Conservation (phyloP, 30 jellyfish, hydroid and myxozoan species). For the Mastigias papua region DNA sequence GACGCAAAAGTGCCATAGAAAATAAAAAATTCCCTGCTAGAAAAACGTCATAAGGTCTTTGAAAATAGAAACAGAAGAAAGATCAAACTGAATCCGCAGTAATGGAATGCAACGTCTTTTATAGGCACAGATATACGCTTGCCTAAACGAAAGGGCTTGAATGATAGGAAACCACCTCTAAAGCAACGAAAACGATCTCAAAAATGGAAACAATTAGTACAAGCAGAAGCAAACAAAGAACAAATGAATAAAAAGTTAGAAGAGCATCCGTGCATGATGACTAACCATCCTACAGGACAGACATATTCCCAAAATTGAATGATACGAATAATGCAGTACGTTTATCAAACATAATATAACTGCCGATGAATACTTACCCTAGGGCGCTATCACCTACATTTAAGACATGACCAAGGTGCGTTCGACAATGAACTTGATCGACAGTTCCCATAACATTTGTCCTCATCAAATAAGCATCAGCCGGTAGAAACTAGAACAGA, state of each 20-base stretch:
- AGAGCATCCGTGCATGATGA: too few relatives aligned
- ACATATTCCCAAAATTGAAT: too few relatives aligned
- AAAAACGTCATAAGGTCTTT: neutral
- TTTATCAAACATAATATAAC: too few relatives aligned
- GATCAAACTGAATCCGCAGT: neutral
- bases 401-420: slow-evolving; percentile 97
- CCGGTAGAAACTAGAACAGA: slow-evolving; percentile 81
- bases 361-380: slow-evolving; percentile 72
- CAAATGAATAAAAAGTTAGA: too few relatives aligned
- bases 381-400: slow-evolving; percentile 91
- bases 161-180: neutral
- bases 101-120: neutral
- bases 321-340: too few relatives aligned
- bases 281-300: too few relatives aligned
- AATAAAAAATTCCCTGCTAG: neutral
- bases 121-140: neutral
- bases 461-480: slow-evolving; percentile 94
- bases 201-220: too few relatives aligned
- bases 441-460: slow-evolving; percentile 78
- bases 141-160: neutral
- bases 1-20: neutral
- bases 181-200: neutral
- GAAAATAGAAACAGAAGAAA: neutral
- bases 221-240: too few relatives aligned
- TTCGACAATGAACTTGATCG: slow-evolving; percentile 93